Evolutionary conservation across 2,797 vertebrate genomes (phyloP).

Genomic region (Lacerta bilineata): DNA sequence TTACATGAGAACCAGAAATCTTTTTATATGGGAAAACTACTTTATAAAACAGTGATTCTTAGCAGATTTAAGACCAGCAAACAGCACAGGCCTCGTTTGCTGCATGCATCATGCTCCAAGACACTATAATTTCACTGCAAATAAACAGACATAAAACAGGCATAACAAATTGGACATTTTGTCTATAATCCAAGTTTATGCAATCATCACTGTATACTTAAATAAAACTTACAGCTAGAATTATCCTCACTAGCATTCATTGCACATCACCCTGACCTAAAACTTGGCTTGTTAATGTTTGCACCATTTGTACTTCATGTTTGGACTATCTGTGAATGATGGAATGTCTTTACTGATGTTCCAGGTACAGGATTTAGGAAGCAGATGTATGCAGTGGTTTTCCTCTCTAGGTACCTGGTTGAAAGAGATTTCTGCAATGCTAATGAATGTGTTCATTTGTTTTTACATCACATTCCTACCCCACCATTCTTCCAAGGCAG

Average conservation of each 20-base stretch:
- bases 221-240: slow-evolving; percentile 42
- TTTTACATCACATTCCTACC: not conserved
- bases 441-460: not conserved
- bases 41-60: slow-evolving; percentile 28
- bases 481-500: not conserved
- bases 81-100: not conserved
- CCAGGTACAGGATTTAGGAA: not conserved
- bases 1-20: not conserved
- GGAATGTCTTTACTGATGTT: slow-evolving; percentile 7
- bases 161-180: slow-evolving; percentile 24
- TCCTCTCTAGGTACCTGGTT: not conserved
- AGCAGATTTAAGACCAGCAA: slow-evolving; percentile 29
- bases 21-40: not conserved
- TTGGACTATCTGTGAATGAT: slow-evolving; percentile 9
- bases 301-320: slow-evolving; percentile 5
- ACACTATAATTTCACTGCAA: slow-evolving; percentile 34
- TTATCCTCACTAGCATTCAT: slow-evolving; percentile 11
- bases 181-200: slow-evolving; percentile 40
- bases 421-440: not conserved
- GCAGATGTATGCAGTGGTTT: not conserved
- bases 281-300: not conserved
- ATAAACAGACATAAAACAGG: slow-evolving; percentile 43
- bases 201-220: slow-evolving; percentile 32
- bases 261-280: not conserved
- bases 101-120: slow-evolving; percentile 34